These are phyloP conservation scores for Dinothrombium tinctorium DNA, from an alignment of 1,140 invertebrate species.

Conservation along the genomic window DNA sequence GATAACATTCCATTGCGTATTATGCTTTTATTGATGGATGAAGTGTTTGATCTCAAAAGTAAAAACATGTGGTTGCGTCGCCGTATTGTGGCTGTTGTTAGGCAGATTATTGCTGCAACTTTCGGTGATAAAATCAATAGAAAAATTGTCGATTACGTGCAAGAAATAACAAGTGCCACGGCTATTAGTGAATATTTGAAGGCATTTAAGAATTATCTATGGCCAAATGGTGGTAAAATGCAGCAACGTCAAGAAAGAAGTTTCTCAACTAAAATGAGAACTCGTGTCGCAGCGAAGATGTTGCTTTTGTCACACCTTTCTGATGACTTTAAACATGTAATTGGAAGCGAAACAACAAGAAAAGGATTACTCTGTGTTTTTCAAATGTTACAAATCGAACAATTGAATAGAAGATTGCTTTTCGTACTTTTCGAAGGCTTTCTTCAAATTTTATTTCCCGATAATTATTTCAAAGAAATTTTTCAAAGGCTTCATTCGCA, in stretches of 20 bases:
- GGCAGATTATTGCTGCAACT: conserved; percentile 42
- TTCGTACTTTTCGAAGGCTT: conserved; percentile 68
- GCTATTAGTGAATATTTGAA: conserved; percentile 69
- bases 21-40: conserved; percentile 60
- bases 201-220: conserved; percentile 52
- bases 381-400: conserved; percentile 55
- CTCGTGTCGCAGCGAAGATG: conserved; percentile 57
- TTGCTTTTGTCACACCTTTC: conserved; percentile 40
- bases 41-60: conserved; percentile 67
- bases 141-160: conserved; percentile 71
- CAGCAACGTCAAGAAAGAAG: conserved; percentile 36
- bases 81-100: conserved; percentile 47
- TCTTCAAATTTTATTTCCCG: conserved; percentile 44
- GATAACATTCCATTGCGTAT: conserved; percentile 54
- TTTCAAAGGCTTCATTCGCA: conserved; percentile 37
- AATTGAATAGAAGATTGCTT: conserved; percentile 57
- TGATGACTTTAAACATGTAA: conserved; percentile 72
- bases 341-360: conserved; percentile 66
- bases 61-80: conserved; percentile 66
- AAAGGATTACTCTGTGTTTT: conserved; percentile 67
- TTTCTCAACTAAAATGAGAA: conserved; percentile 44
- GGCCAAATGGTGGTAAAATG: conserved; percentile 44
- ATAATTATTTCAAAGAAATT: conserved; percentile 36
- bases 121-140: conserved; percentile 32
- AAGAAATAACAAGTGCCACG: conserved; percentile 61